These are phyloP conservation scores for Etheostoma perlongum DNA, from an alignment of 2,797 vertebrate species.

Conservation along the genomic window DNA sequence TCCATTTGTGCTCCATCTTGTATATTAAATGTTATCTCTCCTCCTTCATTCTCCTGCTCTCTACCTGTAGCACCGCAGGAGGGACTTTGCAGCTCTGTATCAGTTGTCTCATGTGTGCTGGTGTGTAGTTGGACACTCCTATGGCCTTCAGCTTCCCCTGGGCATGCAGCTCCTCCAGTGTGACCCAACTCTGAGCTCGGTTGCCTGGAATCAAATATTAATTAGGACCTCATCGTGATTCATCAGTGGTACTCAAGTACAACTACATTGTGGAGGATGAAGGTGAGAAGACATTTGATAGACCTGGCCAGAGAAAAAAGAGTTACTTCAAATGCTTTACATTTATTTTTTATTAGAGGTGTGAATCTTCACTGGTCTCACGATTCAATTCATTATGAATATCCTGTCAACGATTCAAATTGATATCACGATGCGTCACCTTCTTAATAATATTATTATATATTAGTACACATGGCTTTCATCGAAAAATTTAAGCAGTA, in stretches of 20 bases:
- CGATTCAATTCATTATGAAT: too few relatives aligned
- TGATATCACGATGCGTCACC: too few relatives aligned
- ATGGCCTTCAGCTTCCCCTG: constrained; percentile 84
- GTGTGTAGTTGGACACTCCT: constrained; percentile 89
- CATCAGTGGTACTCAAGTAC: background rate
- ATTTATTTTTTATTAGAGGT: too few relatives aligned
- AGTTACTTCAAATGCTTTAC: background rate
- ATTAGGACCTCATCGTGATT: background rate
- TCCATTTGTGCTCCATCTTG: background rate
- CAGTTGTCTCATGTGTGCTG: constrained; percentile 82
- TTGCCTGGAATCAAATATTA: constrained; percentile 63
- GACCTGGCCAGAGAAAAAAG: background rate
- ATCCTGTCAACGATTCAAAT: too few relatives aligned
- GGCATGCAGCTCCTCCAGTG: constrained; percentile 83
- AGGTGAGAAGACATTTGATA: constrained; percentile 8
- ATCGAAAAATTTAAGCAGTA: too few relatives aligned
- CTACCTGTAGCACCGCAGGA: constrained; percentile 85
- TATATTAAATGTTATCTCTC: too few relatives aligned
- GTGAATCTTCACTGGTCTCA: too few relatives aligned
- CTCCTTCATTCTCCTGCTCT: background rate
- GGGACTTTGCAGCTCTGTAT: constrained; percentile 77
- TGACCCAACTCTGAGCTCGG: constrained; percentile 84
- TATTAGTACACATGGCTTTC: too few relatives aligned
- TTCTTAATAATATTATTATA: too few relatives aligned
- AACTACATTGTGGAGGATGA: background rate